A percentile compares a stretch with the other conserved stretches of the same genome.
Evolutionary conservation across 2,113 vertebrate species (phyloP).

Genomic region (Rostratula benghalensis): DNA sequence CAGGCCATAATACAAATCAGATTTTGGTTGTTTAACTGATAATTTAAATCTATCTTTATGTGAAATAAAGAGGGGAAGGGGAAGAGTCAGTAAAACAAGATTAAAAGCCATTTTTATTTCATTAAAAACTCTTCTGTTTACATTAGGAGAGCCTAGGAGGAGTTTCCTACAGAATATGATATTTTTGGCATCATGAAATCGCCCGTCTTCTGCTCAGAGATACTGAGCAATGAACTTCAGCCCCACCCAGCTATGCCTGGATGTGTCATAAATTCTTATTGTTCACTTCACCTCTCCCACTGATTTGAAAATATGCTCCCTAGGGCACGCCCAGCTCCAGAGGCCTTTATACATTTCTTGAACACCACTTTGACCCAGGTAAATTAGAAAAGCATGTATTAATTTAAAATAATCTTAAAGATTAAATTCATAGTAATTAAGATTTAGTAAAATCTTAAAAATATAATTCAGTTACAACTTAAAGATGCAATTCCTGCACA

Average conservation of each 20-base stretch:
- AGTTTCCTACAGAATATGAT: slow-evolving; percentile 56
- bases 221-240: slow-evolving; percentile 1
- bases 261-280: slow-evolving; percentile 53
- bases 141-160: slow-evolving; percentile 40
- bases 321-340: slow-evolving; percentile 40
- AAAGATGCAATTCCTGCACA: neutral
- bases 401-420: neutral
- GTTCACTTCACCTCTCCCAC: slow-evolving; percentile 29
- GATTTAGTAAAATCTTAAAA: neutral
- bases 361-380: neutral
- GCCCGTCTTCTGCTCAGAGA: slow-evolving; percentile 25
- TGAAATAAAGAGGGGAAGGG: slow-evolving; percentile 45
- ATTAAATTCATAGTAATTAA: neutral
- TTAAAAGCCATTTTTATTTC: slow-evolving; percentile 13
- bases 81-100: slow-evolving; percentile 26
- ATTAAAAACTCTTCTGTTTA: slow-evolving; percentile 26
- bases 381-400: neutral
- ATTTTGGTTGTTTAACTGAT: slow-evolving; percentile 13
- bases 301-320: slow-evolving; percentile 25
- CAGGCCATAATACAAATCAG: slow-evolving; percentile 15
- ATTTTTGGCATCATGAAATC: slow-evolving; percentile 48
- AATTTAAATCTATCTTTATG: neutral
- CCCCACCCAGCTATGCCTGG: slow-evolving; percentile 48
- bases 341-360: neutral
- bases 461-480: neutral